Evolutionary conservation across 2,888 invertebrate species (phyloP), one percentile per base, ranked within the genome.

Genomic region (Willowsia nigromaculata): DNA sequence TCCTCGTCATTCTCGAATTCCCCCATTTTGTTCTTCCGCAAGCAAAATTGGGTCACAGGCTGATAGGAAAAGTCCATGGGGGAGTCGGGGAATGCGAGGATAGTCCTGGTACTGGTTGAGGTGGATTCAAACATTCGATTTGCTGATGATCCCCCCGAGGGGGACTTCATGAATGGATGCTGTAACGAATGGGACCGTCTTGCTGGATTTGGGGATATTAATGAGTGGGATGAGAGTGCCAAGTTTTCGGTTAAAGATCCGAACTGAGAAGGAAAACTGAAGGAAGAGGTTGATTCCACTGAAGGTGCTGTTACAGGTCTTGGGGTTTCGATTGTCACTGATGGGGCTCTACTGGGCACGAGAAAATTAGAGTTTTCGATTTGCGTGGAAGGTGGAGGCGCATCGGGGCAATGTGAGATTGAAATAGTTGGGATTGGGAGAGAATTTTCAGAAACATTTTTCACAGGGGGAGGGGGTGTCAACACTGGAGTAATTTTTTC

Each of bases 11-110:
- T 71, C 71, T 71, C 71, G 47, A 15, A 71, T 25, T 25, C 11
- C 43, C 78, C 78, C 50, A 78, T 50, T 78, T 27, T 27, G 18
- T 78, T 62, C 53, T 56, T 56, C 7, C 40, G 13, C n/a, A 47
- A 18, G 22, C 89, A 89, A 47, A 37, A 89, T 1, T 22, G 22
- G 0, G 84, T 85, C 4, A 89, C 62, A 5, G 89, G 80, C 40
- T 85, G 83, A 25, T 89, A 85, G 0, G 68, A 18, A 33, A 18
- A 65, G 43, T 89, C 89, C 89, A 89, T 85, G 11, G 89, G 83
- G 1, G 89, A 89, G 11, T 83, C 80, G 0, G 89, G 89, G 6
- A 78, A 30, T 4, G 78, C 0, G 2, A 78, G 27, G 1, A 78
- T 1, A 30, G 3, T 78, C 30, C n/a, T n/a, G n/a, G 30, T 18